Evolutionary conservation across 1,140 invertebrate species (phyloP).

Genomic region (Frieseomelitta varia): DNA sequence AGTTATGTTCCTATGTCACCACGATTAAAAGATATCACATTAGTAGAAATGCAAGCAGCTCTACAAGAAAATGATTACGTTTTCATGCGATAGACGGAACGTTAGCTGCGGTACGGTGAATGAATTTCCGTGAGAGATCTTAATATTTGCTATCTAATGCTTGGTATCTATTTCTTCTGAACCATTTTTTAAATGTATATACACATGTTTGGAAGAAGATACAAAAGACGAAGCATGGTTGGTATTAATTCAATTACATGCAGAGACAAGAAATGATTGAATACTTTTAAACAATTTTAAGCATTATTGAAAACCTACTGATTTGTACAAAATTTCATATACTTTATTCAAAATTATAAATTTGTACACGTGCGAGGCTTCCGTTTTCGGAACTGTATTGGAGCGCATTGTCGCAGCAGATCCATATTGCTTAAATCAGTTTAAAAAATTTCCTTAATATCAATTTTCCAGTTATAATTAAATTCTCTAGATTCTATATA

Average conservation of each 20-base stretch:
- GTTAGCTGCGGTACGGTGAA: neutral
- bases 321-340: conserved; percentile 39
- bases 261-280: neutral
- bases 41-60: conserved; percentile 62
- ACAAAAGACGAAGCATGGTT: neutral
- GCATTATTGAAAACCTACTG: neutral
- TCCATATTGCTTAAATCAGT: neutral
- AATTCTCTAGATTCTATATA: neutral
- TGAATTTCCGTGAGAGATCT: neutral
- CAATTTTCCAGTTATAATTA: neutral
- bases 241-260: neutral
- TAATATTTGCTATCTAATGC: neutral
- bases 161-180: neutral
- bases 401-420: neutral
- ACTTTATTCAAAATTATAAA: conserved; percentile 35
- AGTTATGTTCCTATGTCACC: conserved; percentile 80
- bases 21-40: conserved; percentile 68
- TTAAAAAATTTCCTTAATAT: neutral
- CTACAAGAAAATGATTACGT: conserved; percentile 76
- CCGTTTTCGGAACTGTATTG: conserved; percentile 6
- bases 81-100: conserved; percentile 74
- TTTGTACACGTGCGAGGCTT: conserved; percentile 45
- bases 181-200: neutral
- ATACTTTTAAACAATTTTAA: neutral
- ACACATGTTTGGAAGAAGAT: neutral